Percentiles rank a stretch among this genome's conserved stretches.
These are phyloP conservation scores for Caprella mutica DNA, from an alignment of 2,888 invertebrate species.

Conservation along the genomic window DNA sequence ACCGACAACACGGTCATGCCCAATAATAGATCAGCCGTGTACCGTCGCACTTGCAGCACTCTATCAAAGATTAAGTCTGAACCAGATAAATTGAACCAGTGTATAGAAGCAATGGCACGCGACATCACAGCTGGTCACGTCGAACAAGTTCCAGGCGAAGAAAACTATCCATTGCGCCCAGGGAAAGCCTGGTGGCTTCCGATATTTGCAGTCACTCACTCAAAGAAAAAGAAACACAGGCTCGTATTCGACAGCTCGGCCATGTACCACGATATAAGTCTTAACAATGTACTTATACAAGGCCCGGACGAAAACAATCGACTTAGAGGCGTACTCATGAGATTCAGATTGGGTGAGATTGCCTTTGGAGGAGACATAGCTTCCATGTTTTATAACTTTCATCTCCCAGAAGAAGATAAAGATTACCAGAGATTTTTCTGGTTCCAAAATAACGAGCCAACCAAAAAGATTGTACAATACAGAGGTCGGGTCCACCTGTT, in stretches of 20 bases:
- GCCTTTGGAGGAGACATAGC: background rate
- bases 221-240: background rate
- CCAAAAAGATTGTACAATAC: background rate
- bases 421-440: background rate
- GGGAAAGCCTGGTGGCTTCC: too few species aligned
- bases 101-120: background rate
- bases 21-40: background rate
- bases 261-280: background rate
- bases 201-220: background rate
- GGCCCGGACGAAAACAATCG: slow-evolving; percentile 8
- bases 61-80: background rate
- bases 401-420: background rate
- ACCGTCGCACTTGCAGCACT: background rate
- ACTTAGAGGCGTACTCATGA: background rate
- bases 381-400: background rate
- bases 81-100: background rate
- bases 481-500: background rate
- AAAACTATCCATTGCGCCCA: background rate
- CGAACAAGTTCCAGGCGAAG: background rate
- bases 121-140: background rate
- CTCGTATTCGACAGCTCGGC: slow-evolving; percentile 5
- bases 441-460: background rate
- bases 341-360: background rate
- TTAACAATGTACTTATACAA: background rate
- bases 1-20: background rate